Evolutionary conservation across 1,140 invertebrate genomes (phyloP).

Genomic region (Phymastichus coffea): DNA sequence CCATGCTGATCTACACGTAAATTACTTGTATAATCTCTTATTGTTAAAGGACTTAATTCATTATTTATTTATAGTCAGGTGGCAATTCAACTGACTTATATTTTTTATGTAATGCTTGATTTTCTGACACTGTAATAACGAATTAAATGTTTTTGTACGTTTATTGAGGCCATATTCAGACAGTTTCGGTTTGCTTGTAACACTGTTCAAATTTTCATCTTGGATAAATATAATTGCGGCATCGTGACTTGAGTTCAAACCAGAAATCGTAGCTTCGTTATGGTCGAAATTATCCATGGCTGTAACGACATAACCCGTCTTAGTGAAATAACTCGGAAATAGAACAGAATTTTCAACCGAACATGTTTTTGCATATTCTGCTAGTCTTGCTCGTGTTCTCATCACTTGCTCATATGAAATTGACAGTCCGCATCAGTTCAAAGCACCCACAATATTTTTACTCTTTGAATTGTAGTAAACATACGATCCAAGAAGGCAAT

Average conservation of each 20-base stretch:
- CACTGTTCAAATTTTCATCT: neutral
- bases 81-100: neutral
- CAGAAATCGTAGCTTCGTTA: conserved; percentile 21
- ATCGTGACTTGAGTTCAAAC: conserved; percentile 8
- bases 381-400: neutral
- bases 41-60: neutral
- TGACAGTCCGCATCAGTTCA: neutral
- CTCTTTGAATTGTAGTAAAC: neutral
- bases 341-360: neutral
- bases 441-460: conserved; percentile 2
- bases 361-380: neutral
- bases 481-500: neutral
- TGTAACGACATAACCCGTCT: neutral
- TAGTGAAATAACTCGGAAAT: conserved; percentile 18
- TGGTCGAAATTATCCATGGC: conserved; percentile 32
- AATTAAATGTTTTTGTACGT: neutral
- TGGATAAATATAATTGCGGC: neutral
- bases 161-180: neutral
- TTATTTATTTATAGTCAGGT: neutral
- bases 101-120: conserved; percentile 6
- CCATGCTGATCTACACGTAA: neutral
- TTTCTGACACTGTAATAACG: conserved; percentile 8
- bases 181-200: neutral
- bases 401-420: conserved; percentile 11
- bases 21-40: no score